A percentile compares a stretch with the other conserved stretches of the same genome.
These are phyloP conservation scores for Meganola albula DNA, from an alignment of 2,888 invertebrate species.

Conservation along the genomic window DNA sequence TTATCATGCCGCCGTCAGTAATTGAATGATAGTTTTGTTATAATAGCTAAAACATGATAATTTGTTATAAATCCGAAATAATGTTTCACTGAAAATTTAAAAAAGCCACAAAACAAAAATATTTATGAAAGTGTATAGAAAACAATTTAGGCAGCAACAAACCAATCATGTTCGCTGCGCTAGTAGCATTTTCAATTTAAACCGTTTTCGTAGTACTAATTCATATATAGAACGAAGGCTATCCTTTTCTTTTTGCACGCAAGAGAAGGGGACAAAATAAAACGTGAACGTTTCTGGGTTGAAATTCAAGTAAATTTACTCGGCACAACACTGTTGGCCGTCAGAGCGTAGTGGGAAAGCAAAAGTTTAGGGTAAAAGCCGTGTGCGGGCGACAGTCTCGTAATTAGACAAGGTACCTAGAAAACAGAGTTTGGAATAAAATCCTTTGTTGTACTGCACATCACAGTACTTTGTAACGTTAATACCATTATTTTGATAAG, in stretches of 20 bases:
- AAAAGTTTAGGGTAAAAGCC: slow-evolving; percentile 36
- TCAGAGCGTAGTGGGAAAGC: slow-evolving; percentile 29
- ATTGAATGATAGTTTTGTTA: too few species aligned
- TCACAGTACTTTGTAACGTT: slow-evolving; percentile 16
- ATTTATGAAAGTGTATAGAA: slow-evolving; percentile 18
- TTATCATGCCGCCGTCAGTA: too few species aligned
- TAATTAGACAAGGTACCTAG: slow-evolving; percentile 36
- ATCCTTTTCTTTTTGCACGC: slow-evolving; percentile 14
- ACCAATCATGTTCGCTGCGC: slow-evolving; percentile 32
- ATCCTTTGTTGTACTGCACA: slow-evolving; percentile 32
- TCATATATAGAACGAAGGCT: slow-evolving; percentile 11
- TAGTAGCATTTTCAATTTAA: slow-evolving; percentile 35
- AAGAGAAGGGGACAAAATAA: slow-evolving; percentile 17
- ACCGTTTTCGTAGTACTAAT: slow-evolving; percentile 20
- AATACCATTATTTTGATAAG: too few species aligned
- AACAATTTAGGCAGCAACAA: slow-evolving; percentile 37
- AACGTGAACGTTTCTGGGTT: slow-evolving; percentile 12
- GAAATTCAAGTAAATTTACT: slow-evolving; percentile 31
- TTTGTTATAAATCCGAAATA: too few species aligned
- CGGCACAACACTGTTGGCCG: slow-evolving; percentile 17
- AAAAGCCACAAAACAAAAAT: too few species aligned
- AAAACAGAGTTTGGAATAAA: slow-evolving; percentile 26
- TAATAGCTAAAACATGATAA: too few species aligned
- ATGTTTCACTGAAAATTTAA: too few species aligned
- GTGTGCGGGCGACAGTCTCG: slow-evolving; percentile 33